Percentiles rank a stretch among this genome's conserved stretches.
These are phyloP conservation scores for Troglohyphantes excavatus DNA, from an alignment of 2,888 invertebrate genomes.

Conservation along the genomic window DNA sequence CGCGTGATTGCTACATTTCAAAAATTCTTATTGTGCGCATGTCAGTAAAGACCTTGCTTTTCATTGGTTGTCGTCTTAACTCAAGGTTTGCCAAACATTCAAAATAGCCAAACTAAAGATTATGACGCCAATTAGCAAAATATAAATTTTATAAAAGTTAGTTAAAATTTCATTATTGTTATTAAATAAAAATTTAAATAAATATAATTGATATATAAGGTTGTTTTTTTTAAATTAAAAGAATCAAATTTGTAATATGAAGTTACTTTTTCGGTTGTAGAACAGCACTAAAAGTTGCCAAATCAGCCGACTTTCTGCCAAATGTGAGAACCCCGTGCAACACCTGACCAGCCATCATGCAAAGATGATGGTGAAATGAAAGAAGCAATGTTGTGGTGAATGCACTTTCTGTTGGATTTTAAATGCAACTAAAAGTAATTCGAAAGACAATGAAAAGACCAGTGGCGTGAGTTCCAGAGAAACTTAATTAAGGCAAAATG, in stretches of 20 bases:
- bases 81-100: background rate
- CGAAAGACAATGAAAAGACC: slow-evolving; percentile 54
- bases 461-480: slow-evolving; percentile 9
- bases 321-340: background rate
- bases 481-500: slow-evolving; percentile 85
- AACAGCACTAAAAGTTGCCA: too few species aligned
- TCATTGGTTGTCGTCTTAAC: slow-evolving; percentile 44
- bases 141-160: too few species aligned
- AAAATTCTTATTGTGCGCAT: slow-evolving; percentile 47
- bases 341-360: slow-evolving; percentile 48
- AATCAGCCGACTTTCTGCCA: too few species aligned
- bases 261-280: too few species aligned
- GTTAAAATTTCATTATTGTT: too few species aligned
- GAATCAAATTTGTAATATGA: too few species aligned
- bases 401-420: slow-evolving; percentile 12
- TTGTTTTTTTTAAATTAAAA: too few species aligned
- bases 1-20: slow-evolving; percentile 60
- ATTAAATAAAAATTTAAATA: too few species aligned
- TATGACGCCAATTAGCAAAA: too few species aligned
- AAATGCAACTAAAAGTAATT: background rate
- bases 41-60: slow-evolving; percentile 8
- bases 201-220: too few species aligned
- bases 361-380: slow-evolving; percentile 62
- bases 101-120: too few species aligned
- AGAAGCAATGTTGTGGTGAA: background rate